phyloP scores from a whole-genome alignment of 2,888 invertebrate genomes.

The Corbicula japonica region DNA sequence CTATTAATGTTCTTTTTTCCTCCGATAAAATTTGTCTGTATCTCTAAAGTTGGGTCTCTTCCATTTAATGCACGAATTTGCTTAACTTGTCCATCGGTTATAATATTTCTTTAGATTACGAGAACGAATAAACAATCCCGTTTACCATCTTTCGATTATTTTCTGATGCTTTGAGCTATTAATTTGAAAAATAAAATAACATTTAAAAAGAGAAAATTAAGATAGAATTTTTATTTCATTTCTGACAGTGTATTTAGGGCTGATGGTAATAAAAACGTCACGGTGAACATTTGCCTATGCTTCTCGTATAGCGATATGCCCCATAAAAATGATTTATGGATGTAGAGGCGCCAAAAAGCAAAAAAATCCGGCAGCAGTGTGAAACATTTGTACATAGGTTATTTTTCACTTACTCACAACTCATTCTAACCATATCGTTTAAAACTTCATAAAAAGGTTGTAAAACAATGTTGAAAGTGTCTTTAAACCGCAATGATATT shows the following conservation, averaged over 20 bases:
- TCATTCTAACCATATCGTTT: slow-evolving; percentile 35
- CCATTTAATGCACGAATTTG: slow-evolving; percentile 21
- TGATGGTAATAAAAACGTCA: slow-evolving; percentile 64
- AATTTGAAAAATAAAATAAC: slow-evolving; percentile 31
- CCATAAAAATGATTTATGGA: slow-evolving; percentile 69
- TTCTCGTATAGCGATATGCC: slow-evolving; percentile 62
- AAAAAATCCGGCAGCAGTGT: slow-evolving; percentile 39
- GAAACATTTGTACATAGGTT: slow-evolving; percentile 36
- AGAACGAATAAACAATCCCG: too few species aligned
- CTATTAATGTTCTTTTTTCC: slow-evolving; percentile 40
- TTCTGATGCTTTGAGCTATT: slow-evolving; percentile 29
- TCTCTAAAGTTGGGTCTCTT: slow-evolving; percentile 19
- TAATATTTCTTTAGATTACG: slow-evolving; percentile 1
- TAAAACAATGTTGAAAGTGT: too few species aligned
- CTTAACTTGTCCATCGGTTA: slow-evolving; percentile 5
- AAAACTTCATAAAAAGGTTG: slow-evolving; percentile 41
- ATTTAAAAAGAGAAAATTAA: slow-evolving; percentile 55
- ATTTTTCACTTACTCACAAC: slow-evolving; percentile 36
- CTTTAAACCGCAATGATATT: too few species aligned
- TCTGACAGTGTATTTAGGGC: slow-evolving; percentile 63
- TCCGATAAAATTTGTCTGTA: slow-evolving; percentile 31
- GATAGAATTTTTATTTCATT: slow-evolving; percentile 63
- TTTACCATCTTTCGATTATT: slow-evolving; percentile 16
- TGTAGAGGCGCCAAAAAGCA: slow-evolving; percentile 62
- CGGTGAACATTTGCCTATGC: slow-evolving; percentile 61